Percentiles rank a stretch among this genome's conserved stretches.
These are phyloP conservation scores for Macrotus californicus DNA, from an alignment of 2,113 vertebrate genomes.

Conservation along the genomic window DNA sequence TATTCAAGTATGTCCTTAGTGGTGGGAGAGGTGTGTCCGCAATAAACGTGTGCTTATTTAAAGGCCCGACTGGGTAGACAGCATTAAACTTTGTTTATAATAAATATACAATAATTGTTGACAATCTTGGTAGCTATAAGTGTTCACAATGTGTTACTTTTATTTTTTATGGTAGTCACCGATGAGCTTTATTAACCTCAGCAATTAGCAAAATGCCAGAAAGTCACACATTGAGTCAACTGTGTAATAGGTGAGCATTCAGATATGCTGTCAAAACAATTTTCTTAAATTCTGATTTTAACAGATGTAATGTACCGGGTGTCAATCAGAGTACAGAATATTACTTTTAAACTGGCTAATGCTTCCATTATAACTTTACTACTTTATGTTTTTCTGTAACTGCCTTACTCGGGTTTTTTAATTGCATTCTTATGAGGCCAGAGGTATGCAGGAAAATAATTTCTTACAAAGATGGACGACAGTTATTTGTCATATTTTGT, in stretches of 20 bases:
- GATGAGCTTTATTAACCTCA: background rate
- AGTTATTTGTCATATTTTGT: background rate
- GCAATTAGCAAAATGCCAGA: background rate
- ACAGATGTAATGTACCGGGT: background rate
- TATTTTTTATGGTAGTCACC: background rate
- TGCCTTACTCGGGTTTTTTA: background rate
- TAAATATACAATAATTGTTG: background rate
- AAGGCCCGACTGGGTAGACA: background rate
- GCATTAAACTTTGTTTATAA: background rate
- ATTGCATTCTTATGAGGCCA: background rate
- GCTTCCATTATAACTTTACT: background rate
- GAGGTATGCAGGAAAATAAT: background rate
- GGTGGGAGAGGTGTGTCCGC: background rate
- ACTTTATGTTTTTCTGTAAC: slow-evolving; percentile 1
- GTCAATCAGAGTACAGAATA: background rate
- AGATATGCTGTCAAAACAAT: background rate
- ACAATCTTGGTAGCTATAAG: background rate
- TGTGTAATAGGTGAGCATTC: background rate
- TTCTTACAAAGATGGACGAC: background rate
- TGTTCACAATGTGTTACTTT: background rate
- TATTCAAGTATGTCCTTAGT: background rate
- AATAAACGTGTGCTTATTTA: background rate
- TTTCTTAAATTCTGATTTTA: slow-evolving; percentile 21
- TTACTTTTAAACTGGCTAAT: background rate
- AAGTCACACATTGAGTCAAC: background rate